phyloP scores from a whole-genome alignment of 2,797 vertebrate species.

The Sphaeramia orbicularis region DNA sequence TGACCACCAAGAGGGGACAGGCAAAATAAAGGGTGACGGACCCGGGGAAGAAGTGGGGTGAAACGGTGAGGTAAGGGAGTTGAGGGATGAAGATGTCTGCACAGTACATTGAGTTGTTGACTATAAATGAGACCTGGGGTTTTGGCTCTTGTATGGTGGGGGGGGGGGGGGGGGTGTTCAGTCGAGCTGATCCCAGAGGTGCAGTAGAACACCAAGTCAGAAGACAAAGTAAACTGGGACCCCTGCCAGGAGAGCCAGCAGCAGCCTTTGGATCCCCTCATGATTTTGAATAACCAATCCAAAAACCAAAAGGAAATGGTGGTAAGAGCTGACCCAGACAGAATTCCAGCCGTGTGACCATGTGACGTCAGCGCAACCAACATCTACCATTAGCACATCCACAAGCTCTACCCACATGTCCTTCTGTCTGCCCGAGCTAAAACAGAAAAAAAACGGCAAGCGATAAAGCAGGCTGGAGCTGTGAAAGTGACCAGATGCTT shows the following conservation, averaged over 20 bases:
- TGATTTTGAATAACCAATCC: constrained; percentile 61
- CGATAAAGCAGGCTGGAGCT: constrained; percentile 38
- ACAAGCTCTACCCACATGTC: constrained; percentile 66
- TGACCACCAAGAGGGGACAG: constrained; percentile 22
- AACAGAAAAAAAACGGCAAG: constrained; percentile 36
- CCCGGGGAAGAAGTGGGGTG: not conserved
- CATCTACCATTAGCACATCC: constrained; percentile 82
- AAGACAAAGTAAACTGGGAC: constrained; percentile 50
- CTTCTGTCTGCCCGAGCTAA: constrained; percentile 51
- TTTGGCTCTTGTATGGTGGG: constrained; percentile 36
- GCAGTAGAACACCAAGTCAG: constrained; percentile 43
- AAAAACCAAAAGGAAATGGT: constrained; percentile 76
- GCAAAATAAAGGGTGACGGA: constrained; percentile 15
- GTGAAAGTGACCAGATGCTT: constrained; percentile 50
- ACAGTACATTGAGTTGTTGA: constrained; percentile 27
- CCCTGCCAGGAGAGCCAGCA: constrained; percentile 62
- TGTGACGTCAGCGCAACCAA: constrained; percentile 81
- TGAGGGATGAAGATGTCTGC: constrained; percentile 22
- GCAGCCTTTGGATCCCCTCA: constrained; percentile 70
- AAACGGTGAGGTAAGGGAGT: constrained; percentile 2
- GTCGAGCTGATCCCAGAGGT: constrained; percentile 49
- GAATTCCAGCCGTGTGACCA: constrained; percentile 75
- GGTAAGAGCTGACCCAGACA: constrained; percentile 75
- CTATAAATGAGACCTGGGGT: constrained; percentile 38
- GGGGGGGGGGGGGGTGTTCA: constrained; percentile 33